Base-by-base conservation (phyloP, 2,888 invertebrate species). In the Vesta saturnalis region DNA sequence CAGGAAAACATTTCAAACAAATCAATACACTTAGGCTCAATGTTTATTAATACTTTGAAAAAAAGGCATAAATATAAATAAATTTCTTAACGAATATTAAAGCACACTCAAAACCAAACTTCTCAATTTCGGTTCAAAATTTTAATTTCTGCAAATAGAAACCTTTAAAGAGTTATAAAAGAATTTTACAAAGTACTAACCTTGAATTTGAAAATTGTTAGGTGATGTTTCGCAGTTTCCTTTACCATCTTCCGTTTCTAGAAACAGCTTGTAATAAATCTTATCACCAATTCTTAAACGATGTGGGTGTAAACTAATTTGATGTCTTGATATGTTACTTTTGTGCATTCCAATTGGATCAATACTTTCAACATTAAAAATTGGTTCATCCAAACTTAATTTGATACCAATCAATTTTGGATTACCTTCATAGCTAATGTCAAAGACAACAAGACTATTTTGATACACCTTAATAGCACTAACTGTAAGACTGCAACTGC, bases 361-460 rank as follows among this genome's bases (percentile, higher is more conserved):
- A 8, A 52, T n/a, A n/a, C 19, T 52, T 21, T 19, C 19, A 4
- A n/a, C 12, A n/a, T 52, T 21, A 4, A 52, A 21, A 3, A 19
- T 19, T 2, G 52, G 52, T 21, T 52, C 8, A 19, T 52, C 52
- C 3, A 52, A 1, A 21, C 52, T 19, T 18, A 52, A 52, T 12
- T 21, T 21, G 6, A 52, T 19, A 10, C 21, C 52, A 8, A 52
- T 19, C 5, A 16, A 19, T 18, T n/a, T 19, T n/a, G 52, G 21
- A 52, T n/a, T 52, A 19, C 19, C 52, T 1, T 52, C 52, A 19
- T 52, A 52, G n/a, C 8, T 18, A 52, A 52, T 52, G 2, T 52
- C 52, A n/a, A 52, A 19, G 12, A 52, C 52, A 1, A n/a, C 52
- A 21, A 52, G 19, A n/a, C 19, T 52, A 19, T 52, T 52, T 52